Base-by-base conservation (phyloP, 2,888 invertebrate species). In the Noctua janthe region DNA sequence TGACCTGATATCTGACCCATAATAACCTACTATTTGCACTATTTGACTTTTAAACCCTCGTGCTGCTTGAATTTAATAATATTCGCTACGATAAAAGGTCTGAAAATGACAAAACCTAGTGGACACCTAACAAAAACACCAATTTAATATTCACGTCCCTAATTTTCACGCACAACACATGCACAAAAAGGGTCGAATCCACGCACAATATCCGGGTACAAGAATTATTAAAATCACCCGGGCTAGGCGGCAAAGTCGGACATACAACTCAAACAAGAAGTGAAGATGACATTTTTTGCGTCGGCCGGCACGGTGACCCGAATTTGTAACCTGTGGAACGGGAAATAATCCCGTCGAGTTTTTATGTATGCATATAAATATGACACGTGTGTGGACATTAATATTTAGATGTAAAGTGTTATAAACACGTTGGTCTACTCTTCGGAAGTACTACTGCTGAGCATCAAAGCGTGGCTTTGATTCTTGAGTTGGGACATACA, bases 161-260 rank as follows among this genome's bases (percentile, higher is more conserved):
- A 74, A 80, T 84, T 81, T 67, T 76, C 75, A 51, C 35, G 39
- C 66, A 76, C 71, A 76, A 76, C 74, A 59, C 67, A 73, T 78
- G 43, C 39, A 15, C 67, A 84, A 78, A 82, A 85, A 85, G 69
- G 72, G 71, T 62, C 29, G 23, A 39, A 73, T 66, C 39, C 69
- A 80, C 71, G 49, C 51, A 78, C 73, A 75, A 73, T 80, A 75
- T 83, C 79, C 76, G 76, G 72, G 73, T 79, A 72, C 78, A 74
- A 72, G 84, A 86, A 87, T 88, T 89, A 91, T 90, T 88, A 89
- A 89, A 91, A 89, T 88, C 87, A 86, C 77, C 83, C 80, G 72
- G 67, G 56, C 56, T 73, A 71, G 56, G 74, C 78, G 54, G 71
- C 74, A 74, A 82, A 85, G 71, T 82, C 73, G 83, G 80, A 82